Evolutionary conservation across 2,888 invertebrate species (phyloP), one percentile per base, ranked within the genome.

Genomic region (Xiphydria camelus): DNA sequence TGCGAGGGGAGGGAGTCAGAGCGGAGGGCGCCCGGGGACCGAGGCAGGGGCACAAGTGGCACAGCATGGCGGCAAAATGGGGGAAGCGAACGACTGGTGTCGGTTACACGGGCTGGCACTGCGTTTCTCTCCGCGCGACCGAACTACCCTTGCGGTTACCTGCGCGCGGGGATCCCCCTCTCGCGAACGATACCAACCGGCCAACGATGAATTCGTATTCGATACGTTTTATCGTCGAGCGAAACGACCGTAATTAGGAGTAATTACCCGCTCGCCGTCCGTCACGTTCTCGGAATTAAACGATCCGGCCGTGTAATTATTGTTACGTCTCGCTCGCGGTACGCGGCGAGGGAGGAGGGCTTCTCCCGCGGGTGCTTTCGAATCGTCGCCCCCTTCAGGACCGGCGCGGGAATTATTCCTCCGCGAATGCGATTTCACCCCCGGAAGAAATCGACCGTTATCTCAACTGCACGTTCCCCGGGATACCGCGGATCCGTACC

Each of bases 21-120:
- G 35, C 41, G 38, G 41, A 36, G 34, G 18, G 32, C 19, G 38
- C 7, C 41, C 33, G 35, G 41, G 49, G 42, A 50, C 33, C 47
- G 25, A 44, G 44, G 39, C 32, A 25, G 47, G 57, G 57, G 51
- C 49, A 64, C 64, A 65, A 65, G 60, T 65, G 58, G 62, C 62
- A 31, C 34, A 34, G 65, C 65, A 69, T 66, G 63, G 66, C 62
- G 62, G 62, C 62, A 61, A 62, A 67, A 58, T 47, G 53, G 55
- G 61, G 65, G 61, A 62, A 57, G 61, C 65, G 64, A 69, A 67
- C 66, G 70, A 66, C 70, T 67, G 72, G 72, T 71, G 70, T 72
- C 70, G 62, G 69, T 72, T 71, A 70, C 72, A 72, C 57, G 46
- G 44, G 61, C 69, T 70, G 72, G 70, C 65, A 70, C 53, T 65